These are phyloP conservation scores for Cebus imitator DNA, from an alignment of 2,113 vertebrate species.

Conservation along the genomic window DNA sequence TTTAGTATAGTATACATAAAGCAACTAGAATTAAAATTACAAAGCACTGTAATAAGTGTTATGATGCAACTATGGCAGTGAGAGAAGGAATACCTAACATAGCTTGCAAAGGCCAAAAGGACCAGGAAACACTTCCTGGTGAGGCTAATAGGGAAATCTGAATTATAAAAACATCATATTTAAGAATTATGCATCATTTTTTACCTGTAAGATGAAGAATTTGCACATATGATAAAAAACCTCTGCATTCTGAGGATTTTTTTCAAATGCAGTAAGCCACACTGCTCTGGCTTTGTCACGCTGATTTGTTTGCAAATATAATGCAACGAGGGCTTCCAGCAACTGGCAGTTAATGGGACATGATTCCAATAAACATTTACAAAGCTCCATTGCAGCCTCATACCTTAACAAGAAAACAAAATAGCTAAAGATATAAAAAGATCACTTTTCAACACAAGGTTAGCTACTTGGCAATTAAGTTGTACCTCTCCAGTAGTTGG, in stretches of 20 bases:
- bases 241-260: slow-evolving; percentile 88
- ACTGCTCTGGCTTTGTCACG: slow-evolving; percentile 82
- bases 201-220: slow-evolving; percentile 93
- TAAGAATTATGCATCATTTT: background rate
- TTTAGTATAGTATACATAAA: background rate
- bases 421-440: slow-evolving; percentile 34
- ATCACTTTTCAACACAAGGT: background rate
- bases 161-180: background rate
- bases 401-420: slow-evolving; percentile 84
- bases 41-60: background rate
- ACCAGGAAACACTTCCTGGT: slow-evolving; percentile 14
- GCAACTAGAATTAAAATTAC: slow-evolving; percentile 31
- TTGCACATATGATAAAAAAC: slow-evolving; percentile 92
- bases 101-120: background rate
- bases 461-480: background rate
- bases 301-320: slow-evolving; percentile 86
- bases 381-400: slow-evolving; percentile 87
- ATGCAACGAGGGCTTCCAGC: slow-evolving; percentile 87
- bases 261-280: slow-evolving; percentile 91
- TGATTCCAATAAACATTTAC: slow-evolving; percentile 85
- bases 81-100: background rate
- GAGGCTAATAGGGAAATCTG: background rate
- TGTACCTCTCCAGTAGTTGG: slow-evolving; percentile 90
- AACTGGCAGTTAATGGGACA: slow-evolving; percentile 89
- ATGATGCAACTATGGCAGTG: background rate